Percentiles rank a stretch among this genome's conserved stretches.
Evolutionary conservation across 64 coral and sea anemone species (phyloP).

Genomic region (Montipora efflorescens): DNA sequence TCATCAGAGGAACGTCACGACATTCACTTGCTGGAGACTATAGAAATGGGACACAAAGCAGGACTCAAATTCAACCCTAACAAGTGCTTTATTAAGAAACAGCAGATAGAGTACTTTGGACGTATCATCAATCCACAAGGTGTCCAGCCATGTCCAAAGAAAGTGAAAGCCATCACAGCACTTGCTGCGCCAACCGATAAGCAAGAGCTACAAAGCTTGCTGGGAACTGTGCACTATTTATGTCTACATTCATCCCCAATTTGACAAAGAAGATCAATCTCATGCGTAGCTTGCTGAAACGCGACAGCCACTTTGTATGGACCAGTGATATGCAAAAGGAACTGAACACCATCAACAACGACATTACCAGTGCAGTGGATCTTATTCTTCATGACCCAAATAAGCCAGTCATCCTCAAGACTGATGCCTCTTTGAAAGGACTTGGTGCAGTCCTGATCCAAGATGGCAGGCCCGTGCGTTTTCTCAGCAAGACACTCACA

Average conservation of each 20-base stretch:
- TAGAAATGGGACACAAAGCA: constrained; percentile 42
- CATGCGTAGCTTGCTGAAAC: constrained; percentile 63
- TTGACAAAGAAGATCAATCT: constrained; percentile 64
- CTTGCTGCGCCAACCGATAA: constrained; percentile 67
- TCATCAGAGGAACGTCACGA: constrained; percentile 40
- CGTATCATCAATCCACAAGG: constrained; percentile 78
- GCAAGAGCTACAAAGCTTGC: constrained; percentile 66
- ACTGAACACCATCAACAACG: constrained; percentile 13
- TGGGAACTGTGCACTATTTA: constrained; percentile 64
- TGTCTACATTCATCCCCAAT: constrained; percentile 63
- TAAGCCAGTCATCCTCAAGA: constrained; percentile 31
- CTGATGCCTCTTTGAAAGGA: constrained; percentile 51
- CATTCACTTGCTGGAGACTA: constrained; percentile 51
- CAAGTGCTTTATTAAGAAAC: constrained; percentile 74
- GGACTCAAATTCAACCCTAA: constrained; percentile 76
- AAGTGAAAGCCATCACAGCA: constrained; percentile 38
- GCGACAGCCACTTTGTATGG: constrained; percentile 42
- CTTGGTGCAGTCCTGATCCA: constrained; percentile 40
- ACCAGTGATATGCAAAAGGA: constrained; percentile 39
- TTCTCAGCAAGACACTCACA: constrained; percentile 50
- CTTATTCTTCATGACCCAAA: constrained; percentile 32
- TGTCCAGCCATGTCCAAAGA: constrained; percentile 72
- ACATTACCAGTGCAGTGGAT: constrained; percentile 6
- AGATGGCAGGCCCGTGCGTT: constrained; percentile 26
- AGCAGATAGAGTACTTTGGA: constrained; percentile 78